Base-by-base conservation (phyloP, 2,797 vertebrate genomes). In the Gymnodraco acuticeps region DNA sequence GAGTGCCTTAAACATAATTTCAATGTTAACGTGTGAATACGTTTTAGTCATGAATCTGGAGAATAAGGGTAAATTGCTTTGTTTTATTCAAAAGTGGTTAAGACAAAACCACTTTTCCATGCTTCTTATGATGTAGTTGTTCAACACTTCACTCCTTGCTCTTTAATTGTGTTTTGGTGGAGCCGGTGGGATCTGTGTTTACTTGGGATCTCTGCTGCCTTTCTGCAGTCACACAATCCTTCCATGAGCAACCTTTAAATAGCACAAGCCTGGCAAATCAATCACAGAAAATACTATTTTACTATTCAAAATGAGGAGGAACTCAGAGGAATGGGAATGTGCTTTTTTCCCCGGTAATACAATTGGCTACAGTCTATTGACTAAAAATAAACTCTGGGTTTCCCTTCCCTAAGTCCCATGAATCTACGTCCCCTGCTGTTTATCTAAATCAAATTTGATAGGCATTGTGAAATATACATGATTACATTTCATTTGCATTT, bases 341-440 rank as follows among this genome's bases (percentile, higher is more conserved):
- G 90, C 88, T 89, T 88, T 90, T 87, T 89, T 88, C 90, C 86
- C 92, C 92, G 84, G 89, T 83, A 83, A 71, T 81, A 88, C 90
- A 88, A 88, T 92, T 95, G 93, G 93, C 93, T 83, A 86, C 82
- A 77, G 65, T 89, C 94, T 93, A 93, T 90, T 1, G 38, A 89
- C 92, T 94, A 1, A n/a, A 41, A 38, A n/a, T 4, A 33, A 82
- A 80, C 65, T 72, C 90, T n/a, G 15, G 51, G 17, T 45, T 61
- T 84, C 87, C 90, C 87, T 63, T 90, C 86, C 42, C 5, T 68
- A 17, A 54, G 78, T 83, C 86, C 73, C 71, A 71, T 87, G 87
- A 94, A 90, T 87, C 78, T 52, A 2, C 52, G 9, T 1, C 58
- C 31, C 23, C 77, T 82, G 81, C 78, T 75, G 46, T 66, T 78